Conservation (phyloP, 1,140 invertebrate species). For the Diprion similis region DNA sequence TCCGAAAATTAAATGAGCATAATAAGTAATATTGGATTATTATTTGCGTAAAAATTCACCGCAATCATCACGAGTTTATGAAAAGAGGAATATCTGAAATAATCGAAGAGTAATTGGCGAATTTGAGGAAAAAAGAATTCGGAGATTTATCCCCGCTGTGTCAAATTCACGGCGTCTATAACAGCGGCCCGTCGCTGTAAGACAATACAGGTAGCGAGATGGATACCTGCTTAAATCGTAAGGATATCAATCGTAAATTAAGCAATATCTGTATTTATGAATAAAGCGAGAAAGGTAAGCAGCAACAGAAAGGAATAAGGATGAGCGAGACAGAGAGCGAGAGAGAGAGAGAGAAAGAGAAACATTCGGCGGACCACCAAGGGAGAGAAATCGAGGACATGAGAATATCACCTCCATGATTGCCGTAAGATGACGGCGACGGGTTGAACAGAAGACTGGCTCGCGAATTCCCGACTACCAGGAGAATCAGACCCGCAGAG, state of each 20-base stretch:
- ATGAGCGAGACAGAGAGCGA: neutral
- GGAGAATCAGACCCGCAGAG: slow-evolving; percentile 36
- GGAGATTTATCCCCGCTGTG: neutral
- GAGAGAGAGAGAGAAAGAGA: neutral
- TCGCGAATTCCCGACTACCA: slow-evolving; percentile 50
- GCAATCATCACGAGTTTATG: no score
- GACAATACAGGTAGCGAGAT: no score
- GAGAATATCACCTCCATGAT: slow-evolving; percentile 57
- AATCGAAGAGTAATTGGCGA: neutral
- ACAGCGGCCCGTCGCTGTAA: no score
- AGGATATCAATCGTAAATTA: no score
- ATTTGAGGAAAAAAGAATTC: neutral
- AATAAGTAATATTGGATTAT: no score
- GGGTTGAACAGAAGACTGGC: slow-evolving; percentile 44
- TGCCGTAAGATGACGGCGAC: slow-evolving; percentile 54
- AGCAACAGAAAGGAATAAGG: neutral
- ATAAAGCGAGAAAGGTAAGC: neutral
- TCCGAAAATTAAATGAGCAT: no score
- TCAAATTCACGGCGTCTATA: no score
- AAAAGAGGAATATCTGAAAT: no score
- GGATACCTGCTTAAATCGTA: no score
- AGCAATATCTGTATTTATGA: no score
- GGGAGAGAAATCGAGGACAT: slow-evolving; percentile 17
- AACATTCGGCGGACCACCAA: neutral
- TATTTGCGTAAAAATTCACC: no score